These are phyloP conservation scores for Chelonia mydas DNA, from an alignment of 2,797 vertebrate genomes.

Conservation along the genomic window DNA sequence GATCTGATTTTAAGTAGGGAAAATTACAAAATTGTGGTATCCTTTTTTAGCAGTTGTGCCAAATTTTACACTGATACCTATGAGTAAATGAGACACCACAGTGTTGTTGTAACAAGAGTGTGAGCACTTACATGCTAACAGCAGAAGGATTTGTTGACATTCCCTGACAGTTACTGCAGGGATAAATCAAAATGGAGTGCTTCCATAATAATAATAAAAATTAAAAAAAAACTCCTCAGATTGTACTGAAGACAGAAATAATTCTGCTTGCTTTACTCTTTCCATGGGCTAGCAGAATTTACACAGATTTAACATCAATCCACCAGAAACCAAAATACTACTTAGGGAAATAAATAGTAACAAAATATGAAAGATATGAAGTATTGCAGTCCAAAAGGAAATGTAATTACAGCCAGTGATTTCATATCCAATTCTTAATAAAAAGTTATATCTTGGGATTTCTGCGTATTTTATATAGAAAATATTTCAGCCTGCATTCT, in stretches of 20 bases:
- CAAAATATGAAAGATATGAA: not conserved
- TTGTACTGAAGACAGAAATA: not conserved
- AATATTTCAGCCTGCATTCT: not conserved
- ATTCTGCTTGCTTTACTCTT: not conserved
- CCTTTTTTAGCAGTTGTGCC: not conserved
- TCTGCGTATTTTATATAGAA: not conserved
- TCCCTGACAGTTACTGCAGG: not conserved
- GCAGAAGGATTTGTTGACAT: constrained; percentile 19
- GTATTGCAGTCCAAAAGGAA: not conserved
- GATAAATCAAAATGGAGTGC: not conserved
- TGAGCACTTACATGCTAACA: constrained; percentile 11
- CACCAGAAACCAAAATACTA: not conserved
- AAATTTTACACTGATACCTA: not conserved
- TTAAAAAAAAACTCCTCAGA: not conserved
- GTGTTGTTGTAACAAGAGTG: not conserved
- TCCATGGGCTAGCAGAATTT: not conserved
- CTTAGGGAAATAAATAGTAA: not conserved
- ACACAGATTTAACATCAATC: not conserved
- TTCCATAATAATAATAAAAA: not conserved
- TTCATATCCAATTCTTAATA: not conserved
- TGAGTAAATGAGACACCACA: not conserved
- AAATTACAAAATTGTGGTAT: not conserved
- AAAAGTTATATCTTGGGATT: not conserved
- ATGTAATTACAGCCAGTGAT: not conserved
- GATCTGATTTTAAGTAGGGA: not conserved